Evolutionary conservation across 2,797 vertebrate genomes (phyloP).

Genomic region (Alosa sapidissima): DNA sequence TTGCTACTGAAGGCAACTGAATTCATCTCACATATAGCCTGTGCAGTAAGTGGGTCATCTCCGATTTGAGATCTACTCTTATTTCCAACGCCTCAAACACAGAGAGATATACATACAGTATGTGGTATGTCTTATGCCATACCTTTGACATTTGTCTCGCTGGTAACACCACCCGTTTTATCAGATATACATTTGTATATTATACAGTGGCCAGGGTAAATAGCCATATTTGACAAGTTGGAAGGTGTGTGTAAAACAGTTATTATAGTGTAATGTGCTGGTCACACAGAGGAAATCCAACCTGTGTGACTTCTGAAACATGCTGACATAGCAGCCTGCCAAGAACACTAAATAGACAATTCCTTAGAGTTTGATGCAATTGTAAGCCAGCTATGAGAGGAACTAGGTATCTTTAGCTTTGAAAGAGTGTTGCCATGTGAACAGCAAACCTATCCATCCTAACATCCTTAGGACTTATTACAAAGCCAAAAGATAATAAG

Average conservation of each 20-base stretch:
- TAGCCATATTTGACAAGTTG: neutral
- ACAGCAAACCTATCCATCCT: neutral
- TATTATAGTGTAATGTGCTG: neutral
- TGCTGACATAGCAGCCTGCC: neutral
- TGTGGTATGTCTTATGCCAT: neutral
- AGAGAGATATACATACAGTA: neutral
- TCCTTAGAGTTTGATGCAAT: neutral
- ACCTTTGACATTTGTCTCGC: neutral
- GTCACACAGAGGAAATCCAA: neutral
- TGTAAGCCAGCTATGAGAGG: neutral
- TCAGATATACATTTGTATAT: neutral
- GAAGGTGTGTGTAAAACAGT: neutral
- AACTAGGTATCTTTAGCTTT: neutral
- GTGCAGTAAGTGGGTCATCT: neutral
- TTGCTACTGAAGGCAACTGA: conserved; percentile 62
- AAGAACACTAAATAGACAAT: conserved; percentile 4
- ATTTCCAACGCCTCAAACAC: neutral
- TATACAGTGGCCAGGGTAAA: neutral
- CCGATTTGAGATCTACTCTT: neutral
- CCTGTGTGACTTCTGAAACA: neutral
- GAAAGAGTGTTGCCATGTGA: neutral
- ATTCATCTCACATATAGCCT: conserved; percentile 42
- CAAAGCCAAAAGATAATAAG: neutral
- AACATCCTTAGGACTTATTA: neutral
- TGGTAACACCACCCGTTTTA: neutral